Conservation (phyloP, 2,797 vertebrate genomes). For the Scomberomorus guttatus region DNA sequence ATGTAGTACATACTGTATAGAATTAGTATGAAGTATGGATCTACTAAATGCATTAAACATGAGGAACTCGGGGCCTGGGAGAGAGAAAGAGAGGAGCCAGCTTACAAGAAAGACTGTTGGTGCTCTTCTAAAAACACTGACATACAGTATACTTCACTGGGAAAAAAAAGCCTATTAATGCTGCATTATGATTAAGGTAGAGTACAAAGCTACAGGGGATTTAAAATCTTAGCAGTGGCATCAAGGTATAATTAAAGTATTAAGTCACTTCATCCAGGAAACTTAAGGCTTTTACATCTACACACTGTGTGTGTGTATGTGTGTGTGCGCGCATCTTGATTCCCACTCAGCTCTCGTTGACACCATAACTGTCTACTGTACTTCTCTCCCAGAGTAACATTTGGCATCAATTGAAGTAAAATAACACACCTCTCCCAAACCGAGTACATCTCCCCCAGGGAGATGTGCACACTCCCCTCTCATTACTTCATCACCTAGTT, state of each 20-base stretch:
- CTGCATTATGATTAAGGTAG: slow-evolving; percentile 18
- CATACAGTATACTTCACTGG: not conserved
- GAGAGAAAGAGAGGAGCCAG: not conserved
- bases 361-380: slow-evolving; percentile 2
- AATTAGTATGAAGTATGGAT: not conserved
- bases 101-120: not conserved
- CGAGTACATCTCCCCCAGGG: slow-evolving; percentile 14
- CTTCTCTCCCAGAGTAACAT: slow-evolving; percentile 18
- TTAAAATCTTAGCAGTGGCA: slow-evolving; percentile 31
- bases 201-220: slow-evolving; percentile 14
- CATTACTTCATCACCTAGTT: slow-evolving; percentile 40
- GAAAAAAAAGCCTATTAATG: slow-evolving; percentile 12
- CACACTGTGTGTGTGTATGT: not conserved
- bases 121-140: slow-evolving; percentile 7
- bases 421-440: slow-evolving; percentile 33
- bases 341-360: slow-evolving; percentile 16
- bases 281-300: slow-evolving; percentile 17
- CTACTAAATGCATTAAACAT: not conserved
- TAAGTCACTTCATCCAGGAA: slow-evolving; percentile 33
- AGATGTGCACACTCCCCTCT: slow-evolving; percentile 31
- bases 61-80: too few species aligned
- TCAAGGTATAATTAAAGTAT: slow-evolving; percentile 43
- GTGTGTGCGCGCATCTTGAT: not conserved
- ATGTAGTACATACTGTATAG: not conserved
- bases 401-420: slow-evolving; percentile 37